A percentile compares a stretch with the other conserved stretches of the same genome.
Conservation (phyloP, 2,113 vertebrate species). For the Podilymbus podiceps region DNA sequence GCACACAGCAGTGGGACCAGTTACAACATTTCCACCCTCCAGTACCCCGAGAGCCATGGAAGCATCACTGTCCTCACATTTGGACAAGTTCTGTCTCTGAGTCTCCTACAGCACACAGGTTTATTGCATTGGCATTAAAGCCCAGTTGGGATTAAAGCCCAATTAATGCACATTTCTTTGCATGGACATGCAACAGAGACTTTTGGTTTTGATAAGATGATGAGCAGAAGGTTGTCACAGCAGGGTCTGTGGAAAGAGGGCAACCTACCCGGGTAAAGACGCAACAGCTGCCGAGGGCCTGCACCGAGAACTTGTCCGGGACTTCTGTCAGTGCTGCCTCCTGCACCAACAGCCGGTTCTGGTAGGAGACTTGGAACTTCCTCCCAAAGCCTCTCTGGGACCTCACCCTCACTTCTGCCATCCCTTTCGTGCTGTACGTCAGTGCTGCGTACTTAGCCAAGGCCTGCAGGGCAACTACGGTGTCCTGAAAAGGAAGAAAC, state of each 20-base stretch:
- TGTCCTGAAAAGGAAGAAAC: conserved; percentile 75
- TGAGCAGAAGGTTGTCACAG: not conserved
- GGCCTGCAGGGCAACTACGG: conserved; percentile 87
- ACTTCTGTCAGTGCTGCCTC: conserved; percentile 70
- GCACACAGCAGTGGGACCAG: not conserved
- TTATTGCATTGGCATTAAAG: not conserved
- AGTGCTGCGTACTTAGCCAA: conserved; percentile 78
- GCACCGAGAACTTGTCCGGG: conserved; percentile 74
- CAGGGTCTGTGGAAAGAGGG: not conserved
- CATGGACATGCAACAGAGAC: not conserved
- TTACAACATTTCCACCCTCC: not conserved
- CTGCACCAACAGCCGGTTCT: conserved; percentile 83
- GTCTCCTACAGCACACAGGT: not conserved
- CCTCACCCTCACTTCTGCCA: conserved; percentile 67
- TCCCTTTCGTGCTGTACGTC: conserved; percentile 65
- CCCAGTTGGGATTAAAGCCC: not conserved
- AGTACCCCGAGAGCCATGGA: not conserved
- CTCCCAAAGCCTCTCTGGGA: conserved; percentile 62
- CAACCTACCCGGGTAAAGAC: conserved; percentile 78
- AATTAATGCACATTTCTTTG: not conserved
- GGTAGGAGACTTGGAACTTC: conserved; percentile 74
- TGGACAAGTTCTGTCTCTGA: not conserved
- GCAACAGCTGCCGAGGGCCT: conserved; percentile 75
- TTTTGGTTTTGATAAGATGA: not conserved
- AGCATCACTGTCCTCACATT: not conserved